Conservation (phyloP, 1,140 invertebrate species). For the Heliconius eleuchia region DNA sequence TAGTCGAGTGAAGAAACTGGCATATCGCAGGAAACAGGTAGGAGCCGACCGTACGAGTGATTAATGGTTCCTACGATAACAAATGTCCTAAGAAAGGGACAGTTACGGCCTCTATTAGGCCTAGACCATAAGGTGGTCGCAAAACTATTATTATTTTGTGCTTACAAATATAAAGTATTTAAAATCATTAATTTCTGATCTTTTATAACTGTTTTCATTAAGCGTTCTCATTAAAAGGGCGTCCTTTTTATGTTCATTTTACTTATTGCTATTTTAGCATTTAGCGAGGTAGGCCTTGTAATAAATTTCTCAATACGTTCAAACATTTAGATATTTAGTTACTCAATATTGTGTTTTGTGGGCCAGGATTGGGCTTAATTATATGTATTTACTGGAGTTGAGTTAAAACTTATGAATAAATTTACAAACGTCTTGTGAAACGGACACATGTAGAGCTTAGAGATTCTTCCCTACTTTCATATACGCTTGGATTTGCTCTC, state of each 20-base stretch:
- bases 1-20: slow-evolving; percentile 36
- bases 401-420: not conserved
- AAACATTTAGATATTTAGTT: too few relatives aligned
- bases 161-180: not conserved
- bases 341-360: too few relatives aligned
- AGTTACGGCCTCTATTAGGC: slow-evolving; percentile 34
- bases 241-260: not conserved
- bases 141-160: not conserved
- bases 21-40: slow-evolving; percentile 47
- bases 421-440: not conserved
- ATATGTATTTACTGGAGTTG: not conserved
- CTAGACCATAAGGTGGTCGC: not conserved
- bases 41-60: slow-evolving; percentile 43
- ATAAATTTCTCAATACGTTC: too few relatives aligned
- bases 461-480: not conserved
- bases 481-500: not conserved
- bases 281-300: too few relatives aligned
- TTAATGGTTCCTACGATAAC: slow-evolving; percentile 61
- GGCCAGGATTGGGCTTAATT: too few relatives aligned
- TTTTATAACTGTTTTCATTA: not conserved
- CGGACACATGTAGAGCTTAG: not conserved
- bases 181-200: not conserved
- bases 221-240: too few relatives aligned
- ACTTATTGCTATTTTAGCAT: too few relatives aligned
- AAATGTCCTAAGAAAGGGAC: slow-evolving; percentile 47